These are phyloP conservation scores for Chymomyza procnemis DNA, from an alignment of 2,888 invertebrate genomes.

Conservation along the genomic window DNA sequence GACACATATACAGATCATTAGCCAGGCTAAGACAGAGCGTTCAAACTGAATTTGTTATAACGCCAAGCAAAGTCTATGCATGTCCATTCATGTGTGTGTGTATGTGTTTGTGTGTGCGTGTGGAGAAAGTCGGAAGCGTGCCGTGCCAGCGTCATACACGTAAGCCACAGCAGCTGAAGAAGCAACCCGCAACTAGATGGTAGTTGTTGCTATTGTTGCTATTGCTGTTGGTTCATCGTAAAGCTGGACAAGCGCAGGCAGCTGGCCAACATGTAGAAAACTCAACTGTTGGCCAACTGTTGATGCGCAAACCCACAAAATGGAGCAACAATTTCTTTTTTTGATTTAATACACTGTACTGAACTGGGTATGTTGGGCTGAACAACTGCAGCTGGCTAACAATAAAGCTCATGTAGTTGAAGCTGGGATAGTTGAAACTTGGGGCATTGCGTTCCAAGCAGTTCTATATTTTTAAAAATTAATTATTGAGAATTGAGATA, in stretches of 20 bases:
- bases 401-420: too few species aligned
- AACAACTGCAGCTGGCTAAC: too few species aligned
- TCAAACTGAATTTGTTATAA: constrained; percentile 63
- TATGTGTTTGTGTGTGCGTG: constrained; percentile 46
- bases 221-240: constrained; percentile 32
- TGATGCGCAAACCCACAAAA: constrained; percentile 24
- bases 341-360: constrained; percentile 17
- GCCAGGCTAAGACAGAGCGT: constrained; percentile 56
- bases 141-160: constrained; percentile 43
- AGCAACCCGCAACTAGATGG: constrained; percentile 43
- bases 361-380: too few species aligned
- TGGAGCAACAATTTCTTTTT: constrained; percentile 47
- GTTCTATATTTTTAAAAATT: too few species aligned
- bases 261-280: constrained; percentile 14
- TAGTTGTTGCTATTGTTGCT: not conserved
- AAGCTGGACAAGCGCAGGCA: constrained; percentile 21
- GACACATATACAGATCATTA: constrained; percentile 65
- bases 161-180: constrained; percentile 48
- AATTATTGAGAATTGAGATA: too few species aligned
- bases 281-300: constrained; percentile 35
- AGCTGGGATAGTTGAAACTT: too few species aligned
- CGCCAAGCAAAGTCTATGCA: constrained; percentile 34
- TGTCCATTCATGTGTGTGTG: constrained; percentile 26
- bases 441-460: too few species aligned
- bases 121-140: constrained; percentile 70